Percentiles rank a stretch among this genome's conserved stretches.
phyloP scores from a whole-genome alignment of 2,888 invertebrate species.

The Pteria penguin region DNA sequence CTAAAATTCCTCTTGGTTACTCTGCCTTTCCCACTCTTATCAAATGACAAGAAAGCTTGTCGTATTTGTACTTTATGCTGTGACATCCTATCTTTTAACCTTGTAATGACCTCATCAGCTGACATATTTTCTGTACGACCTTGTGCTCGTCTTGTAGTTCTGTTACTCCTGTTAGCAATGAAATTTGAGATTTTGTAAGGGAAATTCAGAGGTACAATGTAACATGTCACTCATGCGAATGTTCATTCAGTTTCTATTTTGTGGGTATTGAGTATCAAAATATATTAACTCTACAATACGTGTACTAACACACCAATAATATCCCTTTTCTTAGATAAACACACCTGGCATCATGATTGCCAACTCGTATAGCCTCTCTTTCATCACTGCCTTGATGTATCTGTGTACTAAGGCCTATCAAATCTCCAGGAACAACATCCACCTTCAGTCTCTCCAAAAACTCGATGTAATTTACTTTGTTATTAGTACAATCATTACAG shows the following conservation, averaged over 20 bases:
- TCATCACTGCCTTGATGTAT: slow-evolving; percentile 70
- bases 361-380: slow-evolving; percentile 59
- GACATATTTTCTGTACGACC: slow-evolving; percentile 68
- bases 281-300: too few relatives aligned
- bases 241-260: too few relatives aligned
- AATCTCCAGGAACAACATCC: slow-evolving; percentile 74
- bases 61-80: slow-evolving; percentile 70
- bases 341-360: slow-evolving; percentile 70
- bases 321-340: not conserved
- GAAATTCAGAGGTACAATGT: too few relatives aligned
- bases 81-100: slow-evolving; percentile 73
- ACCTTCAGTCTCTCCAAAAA: slow-evolving; percentile 74
- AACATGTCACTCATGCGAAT: too few relatives aligned
- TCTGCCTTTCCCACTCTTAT: slow-evolving; percentile 67
- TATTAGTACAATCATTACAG: slow-evolving; percentile 62
- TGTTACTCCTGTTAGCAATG: slow-evolving; percentile 15
- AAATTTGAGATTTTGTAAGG: too few relatives aligned
- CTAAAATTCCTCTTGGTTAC: slow-evolving; percentile 75
- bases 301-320: too few relatives aligned
- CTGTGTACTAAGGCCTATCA: slow-evolving; percentile 75
- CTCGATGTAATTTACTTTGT: slow-evolving; percentile 76
- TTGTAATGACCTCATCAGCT: slow-evolving; percentile 72
- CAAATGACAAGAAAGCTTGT: slow-evolving; percentile 72
- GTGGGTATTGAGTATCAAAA: too few relatives aligned
- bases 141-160: slow-evolving; percentile 26